These are phyloP conservation scores for Chiridota heheva DNA, from an alignment of 35 echinoderm and acorn worm species.

Conservation along the genomic window DNA sequence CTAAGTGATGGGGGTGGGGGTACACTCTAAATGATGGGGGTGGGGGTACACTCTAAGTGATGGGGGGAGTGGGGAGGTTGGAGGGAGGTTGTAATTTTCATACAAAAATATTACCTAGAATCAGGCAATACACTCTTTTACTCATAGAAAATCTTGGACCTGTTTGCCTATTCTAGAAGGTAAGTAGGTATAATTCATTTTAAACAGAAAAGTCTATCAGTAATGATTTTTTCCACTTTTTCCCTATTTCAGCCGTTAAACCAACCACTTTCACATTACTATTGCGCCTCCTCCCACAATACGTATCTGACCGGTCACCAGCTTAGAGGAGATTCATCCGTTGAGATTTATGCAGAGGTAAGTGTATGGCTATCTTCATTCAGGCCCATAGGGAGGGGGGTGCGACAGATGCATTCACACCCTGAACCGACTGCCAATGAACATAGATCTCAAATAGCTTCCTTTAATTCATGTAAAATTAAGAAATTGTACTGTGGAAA, in stretches of 20 bases:
- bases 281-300: conserved; percentile 84
- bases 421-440: too few species aligned
- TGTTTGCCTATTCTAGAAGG: neutral
- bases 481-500: too few species aligned
- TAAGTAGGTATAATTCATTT: neutral
- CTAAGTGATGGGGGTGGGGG: too few species aligned
- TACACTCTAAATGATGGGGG: too few species aligned
- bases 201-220: neutral
- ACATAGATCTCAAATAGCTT: too few species aligned
- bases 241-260: conserved; percentile 60
- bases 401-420: too few species aligned
- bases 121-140: neutral
- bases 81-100: too few species aligned
- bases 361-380: neutral
- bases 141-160: neutral
- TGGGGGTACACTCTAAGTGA: too few species aligned
- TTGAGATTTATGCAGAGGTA: conserved; percentile 97
- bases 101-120: too few species aligned
- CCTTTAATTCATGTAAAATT: too few species aligned
- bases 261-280: conserved; percentile 90
- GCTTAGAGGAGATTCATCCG: conserved; percentile 87
- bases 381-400: too few species aligned
- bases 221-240: neutral
- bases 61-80: too few species aligned
- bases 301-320: conserved; percentile 97